Percentiles rank a stretch among this genome's conserved stretches.
Conservation (phyloP, 2,113 vertebrate genomes). For the Stigmatopora nigra region DNA sequence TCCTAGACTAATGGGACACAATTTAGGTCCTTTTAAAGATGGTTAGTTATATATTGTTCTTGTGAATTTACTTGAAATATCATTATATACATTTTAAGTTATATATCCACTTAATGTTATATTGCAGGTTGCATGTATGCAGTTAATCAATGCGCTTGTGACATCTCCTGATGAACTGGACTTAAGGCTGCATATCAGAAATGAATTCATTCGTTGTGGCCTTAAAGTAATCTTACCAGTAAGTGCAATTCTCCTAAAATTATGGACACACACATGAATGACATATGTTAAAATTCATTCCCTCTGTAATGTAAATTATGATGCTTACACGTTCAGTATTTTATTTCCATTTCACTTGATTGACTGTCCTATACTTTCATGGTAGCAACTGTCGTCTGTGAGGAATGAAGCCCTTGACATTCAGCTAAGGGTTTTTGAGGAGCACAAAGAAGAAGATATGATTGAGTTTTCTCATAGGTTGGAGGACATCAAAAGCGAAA, state of each 20-base stretch:
- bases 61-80: no score
- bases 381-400: constrained; percentile 64
- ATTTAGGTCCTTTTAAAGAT: no score
- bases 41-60: no score
- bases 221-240: constrained; percentile 92
- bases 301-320: constrained; percentile 23
- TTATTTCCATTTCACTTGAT: constrained; percentile 11
- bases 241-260: constrained; percentile 58
- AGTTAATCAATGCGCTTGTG: constrained; percentile 97
- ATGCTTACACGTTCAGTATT: neutral
- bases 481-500: constrained; percentile 86
- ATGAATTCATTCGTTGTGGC: constrained; percentile 98
- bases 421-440: constrained; percentile 93
- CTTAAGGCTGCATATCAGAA: constrained; percentile 96
- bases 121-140: constrained; percentile 94
- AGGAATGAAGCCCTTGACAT: constrained; percentile 93
- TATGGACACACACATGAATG: constrained; percentile 4
- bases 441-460: constrained; percentile 96
- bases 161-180: constrained; percentile 97
- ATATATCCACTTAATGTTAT: constrained; percentile 25
- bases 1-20: no score
- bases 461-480: constrained; percentile 90
- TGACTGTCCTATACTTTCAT: constrained; percentile 1
- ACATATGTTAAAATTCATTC: neutral
- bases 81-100: no score